Evolutionary conservation across 2,113 vertebrate genomes (phyloP).

Genomic region (Sinocyclocheilus maitianheensis): DNA sequence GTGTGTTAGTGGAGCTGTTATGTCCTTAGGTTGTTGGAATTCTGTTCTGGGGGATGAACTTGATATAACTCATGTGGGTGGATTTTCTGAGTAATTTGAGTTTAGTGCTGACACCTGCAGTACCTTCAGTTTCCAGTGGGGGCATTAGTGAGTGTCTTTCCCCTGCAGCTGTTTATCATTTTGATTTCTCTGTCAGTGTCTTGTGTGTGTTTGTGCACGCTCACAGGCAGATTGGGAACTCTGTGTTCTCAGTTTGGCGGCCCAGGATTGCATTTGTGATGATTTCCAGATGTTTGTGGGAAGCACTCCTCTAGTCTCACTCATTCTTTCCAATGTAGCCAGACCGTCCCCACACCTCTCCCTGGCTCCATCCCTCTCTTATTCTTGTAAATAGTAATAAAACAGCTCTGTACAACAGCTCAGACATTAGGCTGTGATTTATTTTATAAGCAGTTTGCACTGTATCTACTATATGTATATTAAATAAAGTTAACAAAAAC

Average conservation of each 20-base stretch:
- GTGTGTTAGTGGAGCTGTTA: no score
- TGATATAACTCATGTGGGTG: not conserved
- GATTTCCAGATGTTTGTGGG: constrained; percentile 74
- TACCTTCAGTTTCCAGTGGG: not conserved
- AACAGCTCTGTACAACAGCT: not conserved
- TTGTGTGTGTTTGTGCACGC: not conserved
- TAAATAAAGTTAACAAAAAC: not conserved
- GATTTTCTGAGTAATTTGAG: not conserved
- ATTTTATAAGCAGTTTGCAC: not conserved
- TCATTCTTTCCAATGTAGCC: constrained; percentile 41
- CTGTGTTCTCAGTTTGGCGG: constrained; percentile 71
- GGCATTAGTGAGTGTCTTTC: not conserved
- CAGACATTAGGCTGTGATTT: not conserved
- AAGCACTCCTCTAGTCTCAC: constrained; percentile 25
- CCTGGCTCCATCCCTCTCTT: not conserved
- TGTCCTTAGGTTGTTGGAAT: no score
- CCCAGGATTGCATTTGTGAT: constrained; percentile 60
- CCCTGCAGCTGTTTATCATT: constrained; percentile 19
- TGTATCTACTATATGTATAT: not conserved
- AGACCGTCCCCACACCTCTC: constrained; percentile 2
- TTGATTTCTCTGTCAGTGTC: constrained; percentile 14
- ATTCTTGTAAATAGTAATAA: constrained; percentile 11
- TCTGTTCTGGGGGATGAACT: not conserved
- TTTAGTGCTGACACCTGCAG: not conserved
- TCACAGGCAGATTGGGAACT: constrained; percentile 62